Percentiles rank a stretch among this genome's conserved stretches.
phyloP scores from a whole-genome alignment of 2,888 invertebrate species.

The Oxyteleia sp. region DNA sequence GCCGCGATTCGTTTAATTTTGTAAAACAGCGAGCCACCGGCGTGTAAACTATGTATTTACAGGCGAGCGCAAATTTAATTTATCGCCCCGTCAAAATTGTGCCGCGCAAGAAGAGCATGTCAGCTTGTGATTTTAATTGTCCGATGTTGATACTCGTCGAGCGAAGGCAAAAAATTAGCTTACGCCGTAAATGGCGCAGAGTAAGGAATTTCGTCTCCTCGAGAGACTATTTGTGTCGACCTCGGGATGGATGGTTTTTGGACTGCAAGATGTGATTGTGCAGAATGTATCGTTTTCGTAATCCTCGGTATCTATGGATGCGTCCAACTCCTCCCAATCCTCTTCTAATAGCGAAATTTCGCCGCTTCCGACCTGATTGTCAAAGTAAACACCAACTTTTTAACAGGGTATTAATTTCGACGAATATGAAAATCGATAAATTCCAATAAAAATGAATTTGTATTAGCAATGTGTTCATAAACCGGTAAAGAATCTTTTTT shows the following conservation, averaged over 20 bases:
- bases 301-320: slow-evolving; percentile 79
- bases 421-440: no score
- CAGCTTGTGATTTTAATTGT: slow-evolving; percentile 36
- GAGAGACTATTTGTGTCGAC: slow-evolving; percentile 77
- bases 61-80: slow-evolving; percentile 32
- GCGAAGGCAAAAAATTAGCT: slow-evolving; percentile 74
- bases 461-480: no score
- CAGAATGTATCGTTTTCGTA: slow-evolving; percentile 79
- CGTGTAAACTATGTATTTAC: slow-evolving; percentile 20
- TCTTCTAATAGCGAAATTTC: slow-evolving; percentile 93
- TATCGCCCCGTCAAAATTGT: slow-evolving; percentile 12
- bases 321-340: slow-evolving; percentile 92
- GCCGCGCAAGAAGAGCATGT: slow-evolving; percentile 1
- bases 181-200: slow-evolving; percentile 91
- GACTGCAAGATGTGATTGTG: slow-evolving; percentile 79
- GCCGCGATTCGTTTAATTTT: slow-evolving; percentile 13
- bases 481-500: no score
- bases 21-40: not conserved
- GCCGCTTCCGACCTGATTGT: slow-evolving; percentile 92
- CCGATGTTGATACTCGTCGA: slow-evolving; percentile 4
- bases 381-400: slow-evolving; percentile 83
- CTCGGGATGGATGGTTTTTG: slow-evolving; percentile 84
- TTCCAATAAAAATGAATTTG: no score
- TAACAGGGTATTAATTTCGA: not conserved
- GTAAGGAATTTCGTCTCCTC: slow-evolving; percentile 89